A percentile compares a stretch with the other conserved stretches of the same genome.
Conservation (phyloP, 2,113 vertebrate species). For the Paedocypris sp. region DNA sequence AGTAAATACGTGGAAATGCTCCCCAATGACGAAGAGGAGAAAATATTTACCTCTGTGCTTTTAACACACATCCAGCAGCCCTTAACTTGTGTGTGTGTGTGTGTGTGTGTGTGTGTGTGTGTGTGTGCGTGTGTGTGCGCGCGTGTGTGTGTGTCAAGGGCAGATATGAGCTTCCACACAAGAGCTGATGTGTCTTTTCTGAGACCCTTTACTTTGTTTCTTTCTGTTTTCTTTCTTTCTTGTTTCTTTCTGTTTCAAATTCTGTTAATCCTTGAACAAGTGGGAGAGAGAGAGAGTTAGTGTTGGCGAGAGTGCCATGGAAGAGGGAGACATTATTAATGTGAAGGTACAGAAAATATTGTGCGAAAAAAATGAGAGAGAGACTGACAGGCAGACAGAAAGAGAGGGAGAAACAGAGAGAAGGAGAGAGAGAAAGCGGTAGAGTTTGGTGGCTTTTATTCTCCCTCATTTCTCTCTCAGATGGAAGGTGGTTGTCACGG, state of each 20-base stretch:
- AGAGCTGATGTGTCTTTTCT: too few species aligned
- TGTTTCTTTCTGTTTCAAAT: constrained; percentile 68
- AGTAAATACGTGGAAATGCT: constrained; percentile 34
- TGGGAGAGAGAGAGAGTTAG: background rate
- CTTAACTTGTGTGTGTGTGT: constrained; percentile 26
- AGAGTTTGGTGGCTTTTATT: constrained; percentile 49
- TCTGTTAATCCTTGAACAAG: constrained; percentile 58
- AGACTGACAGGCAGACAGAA: too few species aligned
- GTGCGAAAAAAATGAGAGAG: too few species aligned
- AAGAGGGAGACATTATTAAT: too few species aligned
- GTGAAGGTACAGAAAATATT: too few species aligned
- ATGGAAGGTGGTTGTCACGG: too few species aligned
- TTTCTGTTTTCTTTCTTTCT: too few species aligned
- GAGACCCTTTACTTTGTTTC: too few species aligned
- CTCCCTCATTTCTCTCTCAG: constrained; percentile 63
- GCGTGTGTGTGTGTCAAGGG: background rate
- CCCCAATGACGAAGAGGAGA: constrained; percentile 40
- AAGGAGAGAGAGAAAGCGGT: constrained; percentile 54
- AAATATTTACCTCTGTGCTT: constrained; percentile 53
- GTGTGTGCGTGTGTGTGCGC: background rate
- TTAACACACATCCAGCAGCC: constrained; percentile 45
- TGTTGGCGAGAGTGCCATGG: too few species aligned
- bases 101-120: constrained; percentile 9
- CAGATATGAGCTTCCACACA: too few species aligned
- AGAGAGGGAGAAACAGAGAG: too few species aligned